phyloP scores from a whole-genome alignment of 2,797 vertebrate species.

The Crenuchus spilurus region DNA sequence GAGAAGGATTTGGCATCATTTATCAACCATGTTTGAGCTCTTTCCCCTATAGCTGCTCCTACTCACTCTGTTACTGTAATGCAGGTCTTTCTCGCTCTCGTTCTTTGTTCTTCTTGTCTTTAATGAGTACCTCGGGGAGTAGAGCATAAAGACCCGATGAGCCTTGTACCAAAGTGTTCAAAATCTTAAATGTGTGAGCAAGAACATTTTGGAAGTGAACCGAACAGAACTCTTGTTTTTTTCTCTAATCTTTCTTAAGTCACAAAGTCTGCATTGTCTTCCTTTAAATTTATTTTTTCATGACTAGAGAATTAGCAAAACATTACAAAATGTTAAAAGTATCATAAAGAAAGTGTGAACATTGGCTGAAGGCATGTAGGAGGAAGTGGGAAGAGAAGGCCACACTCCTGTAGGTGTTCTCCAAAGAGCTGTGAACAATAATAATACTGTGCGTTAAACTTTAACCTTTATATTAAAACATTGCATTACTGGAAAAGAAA shows the following conservation, averaged over 20 bases:
- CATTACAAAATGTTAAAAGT: background rate
- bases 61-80: constrained; percentile 22
- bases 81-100: background rate
- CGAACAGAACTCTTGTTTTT: background rate
- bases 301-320: constrained; percentile 20
- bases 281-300: background rate
- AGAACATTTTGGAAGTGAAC: background rate
- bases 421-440: background rate
- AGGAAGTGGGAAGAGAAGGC: background rate
- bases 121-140: constrained; percentile 47
- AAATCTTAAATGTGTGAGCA: background rate
- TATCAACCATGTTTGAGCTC: background rate
- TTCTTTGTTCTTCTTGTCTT: background rate
- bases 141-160: constrained; percentile 24
- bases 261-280: background rate
- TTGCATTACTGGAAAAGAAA: background rate
- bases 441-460: background rate
- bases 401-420: background rate
- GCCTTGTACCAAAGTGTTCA: constrained; percentile 10
- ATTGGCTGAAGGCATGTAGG: background rate
- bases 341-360: background rate
- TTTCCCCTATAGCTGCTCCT: background rate
- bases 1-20: constrained; percentile 33
- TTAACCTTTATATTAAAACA: background rate
- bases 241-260: background rate